Evolutionary conservation across 1,140 invertebrate genomes (phyloP).

Genomic region (Grapholita molesta): DNA sequence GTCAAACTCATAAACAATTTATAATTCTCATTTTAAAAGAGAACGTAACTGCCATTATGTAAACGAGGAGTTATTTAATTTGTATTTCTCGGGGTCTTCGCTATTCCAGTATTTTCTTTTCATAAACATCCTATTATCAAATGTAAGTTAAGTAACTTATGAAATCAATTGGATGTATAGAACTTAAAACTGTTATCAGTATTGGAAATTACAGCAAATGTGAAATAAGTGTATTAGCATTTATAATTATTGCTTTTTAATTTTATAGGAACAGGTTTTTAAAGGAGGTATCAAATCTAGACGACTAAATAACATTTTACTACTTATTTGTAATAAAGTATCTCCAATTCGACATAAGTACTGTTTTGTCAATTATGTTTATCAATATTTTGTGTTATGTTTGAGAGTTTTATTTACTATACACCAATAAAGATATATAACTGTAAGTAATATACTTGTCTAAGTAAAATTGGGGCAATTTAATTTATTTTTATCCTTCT

Average conservation of each 20-base stretch:
- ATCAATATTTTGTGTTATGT: neutral
- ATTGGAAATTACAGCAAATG: neutral
- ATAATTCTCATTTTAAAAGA: too few species aligned
- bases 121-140: neutral
- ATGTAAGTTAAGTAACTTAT: neutral
- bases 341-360: too few species aligned
- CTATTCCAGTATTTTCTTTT: neutral
- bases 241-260: too few species aligned
- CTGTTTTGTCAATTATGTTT: neutral
- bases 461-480: neutral
- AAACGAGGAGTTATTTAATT: too few species aligned
- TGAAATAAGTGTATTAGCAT: slow-evolving; percentile 15
- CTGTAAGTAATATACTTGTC: slow-evolving; percentile 2
- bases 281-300: too few species aligned
- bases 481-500: neutral
- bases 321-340: too few species aligned
- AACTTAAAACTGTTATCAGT: neutral
- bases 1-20: too few species aligned
- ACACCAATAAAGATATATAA: neutral
- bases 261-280: too few species aligned
- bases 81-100: neutral
- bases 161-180: neutral
- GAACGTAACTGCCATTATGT: too few species aligned
- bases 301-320: too few species aligned
- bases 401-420: neutral